phyloP scores from a whole-genome alignment of 23 tunicate species.

The Phallusia fumigata region DNA sequence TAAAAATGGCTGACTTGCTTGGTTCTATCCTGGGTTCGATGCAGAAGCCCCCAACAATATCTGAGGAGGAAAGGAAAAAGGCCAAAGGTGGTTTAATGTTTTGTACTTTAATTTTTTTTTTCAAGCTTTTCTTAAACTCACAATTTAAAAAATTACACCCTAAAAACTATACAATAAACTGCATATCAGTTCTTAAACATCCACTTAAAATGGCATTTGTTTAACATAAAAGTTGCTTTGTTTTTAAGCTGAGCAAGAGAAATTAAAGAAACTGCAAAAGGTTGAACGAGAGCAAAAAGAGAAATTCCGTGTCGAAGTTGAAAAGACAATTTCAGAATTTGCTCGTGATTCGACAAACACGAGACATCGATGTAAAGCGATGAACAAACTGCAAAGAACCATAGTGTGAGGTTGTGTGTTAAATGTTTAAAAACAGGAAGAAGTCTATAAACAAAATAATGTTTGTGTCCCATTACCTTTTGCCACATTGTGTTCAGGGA shows the following conservation, averaged over 20 bases:
- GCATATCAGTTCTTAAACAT: conserved; percentile 39
- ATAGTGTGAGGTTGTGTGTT: conserved; percentile 52
- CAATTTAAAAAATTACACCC: too few species aligned
- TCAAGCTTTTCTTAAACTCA: too few species aligned
- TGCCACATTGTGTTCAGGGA: too few species aligned
- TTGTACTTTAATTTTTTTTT: neutral
- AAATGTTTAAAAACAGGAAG: conserved; percentile 55
- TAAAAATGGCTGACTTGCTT: conserved; percentile 33
- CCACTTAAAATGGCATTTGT: too few species aligned
- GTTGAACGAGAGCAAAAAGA: conserved; percentile 63
- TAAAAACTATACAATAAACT: neutral
- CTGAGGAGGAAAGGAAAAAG: conserved; percentile 38
- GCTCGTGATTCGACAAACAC: conserved; percentile 41
- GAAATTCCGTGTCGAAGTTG: conserved; percentile 59
- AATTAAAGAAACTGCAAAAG: conserved; percentile 52
- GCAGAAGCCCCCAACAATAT: conserved; percentile 48
- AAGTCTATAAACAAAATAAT: too few species aligned
- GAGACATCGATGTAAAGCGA: conserved; percentile 55
- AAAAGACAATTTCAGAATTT: conserved; percentile 42
- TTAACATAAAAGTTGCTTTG: too few species aligned
- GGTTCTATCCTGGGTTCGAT: conserved; percentile 59
- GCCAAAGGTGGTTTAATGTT: conserved; percentile 23
- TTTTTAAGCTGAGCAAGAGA: conserved; percentile 55
- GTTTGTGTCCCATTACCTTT: too few species aligned
- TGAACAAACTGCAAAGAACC: conserved; percentile 81